Evolutionary conservation across 2,888 invertebrate genomes (phyloP).

Genomic region (Eugnorisma glareosa): DNA sequence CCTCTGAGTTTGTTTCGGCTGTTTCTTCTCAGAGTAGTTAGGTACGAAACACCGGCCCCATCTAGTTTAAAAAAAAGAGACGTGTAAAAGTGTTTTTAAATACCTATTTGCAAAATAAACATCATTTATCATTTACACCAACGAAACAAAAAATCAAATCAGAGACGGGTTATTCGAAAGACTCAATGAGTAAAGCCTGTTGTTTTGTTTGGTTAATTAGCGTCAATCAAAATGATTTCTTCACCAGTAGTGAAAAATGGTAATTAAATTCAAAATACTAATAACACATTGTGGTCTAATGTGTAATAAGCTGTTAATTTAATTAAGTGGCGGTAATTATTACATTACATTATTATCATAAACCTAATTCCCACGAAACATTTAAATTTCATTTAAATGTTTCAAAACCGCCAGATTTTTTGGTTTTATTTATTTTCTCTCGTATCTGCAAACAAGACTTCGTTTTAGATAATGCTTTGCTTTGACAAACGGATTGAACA

Average conservation of each 20-base stretch:
- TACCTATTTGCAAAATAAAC: no score
- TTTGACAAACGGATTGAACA: constrained; percentile 35
- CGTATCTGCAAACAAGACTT: constrained; percentile 31
- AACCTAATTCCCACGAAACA: neutral
- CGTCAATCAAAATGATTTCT: neutral
- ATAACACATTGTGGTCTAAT: constrained; percentile 9
- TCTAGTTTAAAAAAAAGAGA: no score
- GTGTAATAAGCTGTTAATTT: neutral
- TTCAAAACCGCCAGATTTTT: neutral
- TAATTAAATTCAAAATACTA: constrained; percentile 6
- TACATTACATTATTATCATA: neutral
- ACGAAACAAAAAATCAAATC: no score
- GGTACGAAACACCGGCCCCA: no score
- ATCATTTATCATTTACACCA: no score
- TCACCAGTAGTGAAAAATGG: neutral
- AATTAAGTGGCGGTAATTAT: neutral
- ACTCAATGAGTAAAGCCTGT: no score
- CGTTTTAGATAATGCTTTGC: constrained; percentile 37
- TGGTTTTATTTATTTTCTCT: constrained; percentile 20
- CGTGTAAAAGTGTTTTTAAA: no score
- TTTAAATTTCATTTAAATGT: neutral
- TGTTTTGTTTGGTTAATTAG: neutral
- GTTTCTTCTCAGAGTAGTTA: no score
- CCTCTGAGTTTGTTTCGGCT: no score
- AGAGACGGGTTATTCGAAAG: neutral